Evolutionary conservation across 1,140 invertebrate species (phyloP).

Genomic region (Penaeus chinensis): DNA sequence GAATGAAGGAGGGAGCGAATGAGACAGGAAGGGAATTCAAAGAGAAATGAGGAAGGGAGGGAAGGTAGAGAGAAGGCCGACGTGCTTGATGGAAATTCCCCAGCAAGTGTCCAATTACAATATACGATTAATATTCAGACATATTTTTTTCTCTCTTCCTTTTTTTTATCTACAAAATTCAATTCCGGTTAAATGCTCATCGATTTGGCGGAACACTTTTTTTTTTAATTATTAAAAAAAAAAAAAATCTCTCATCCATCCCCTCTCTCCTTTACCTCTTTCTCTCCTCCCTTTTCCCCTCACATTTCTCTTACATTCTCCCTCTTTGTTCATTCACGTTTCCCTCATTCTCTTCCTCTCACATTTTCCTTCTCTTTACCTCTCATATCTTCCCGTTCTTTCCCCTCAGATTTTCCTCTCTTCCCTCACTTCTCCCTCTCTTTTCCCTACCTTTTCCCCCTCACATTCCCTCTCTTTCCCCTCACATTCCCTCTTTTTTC

Average conservation of each 20-base stretch:
- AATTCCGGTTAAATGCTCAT: too few relatives aligned
- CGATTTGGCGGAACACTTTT: too few relatives aligned
- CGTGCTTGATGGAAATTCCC: too few relatives aligned
- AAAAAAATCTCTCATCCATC: not conserved
- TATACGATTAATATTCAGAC: too few relatives aligned
- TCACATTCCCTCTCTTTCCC: not conserved
- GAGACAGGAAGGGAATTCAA: too few relatives aligned
- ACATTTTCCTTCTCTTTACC: not conserved
- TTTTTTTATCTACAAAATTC: too few relatives aligned
- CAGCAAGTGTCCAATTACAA: too few relatives aligned
- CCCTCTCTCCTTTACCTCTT: not conserved
- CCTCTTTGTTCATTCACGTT: not conserved
- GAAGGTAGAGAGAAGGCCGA: too few relatives aligned
- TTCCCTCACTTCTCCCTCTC: not conserved
- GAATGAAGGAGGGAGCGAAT: too few relatives aligned
- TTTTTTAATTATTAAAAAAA: too few relatives aligned
- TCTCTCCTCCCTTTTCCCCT: not conserved
- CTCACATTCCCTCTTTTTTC: not conserved
- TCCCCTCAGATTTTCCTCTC: not conserved
- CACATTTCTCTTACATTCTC: not conserved
- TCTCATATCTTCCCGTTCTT: not conserved
- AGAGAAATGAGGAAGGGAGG: too few relatives aligned
- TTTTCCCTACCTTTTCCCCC: not conserved
- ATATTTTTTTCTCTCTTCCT: too few relatives aligned
- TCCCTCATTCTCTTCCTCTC: not conserved